These are phyloP conservation scores for Catamblyrhynchus diadema DNA, from an alignment of 2,797 vertebrate genomes.

Conservation along the genomic window DNA sequence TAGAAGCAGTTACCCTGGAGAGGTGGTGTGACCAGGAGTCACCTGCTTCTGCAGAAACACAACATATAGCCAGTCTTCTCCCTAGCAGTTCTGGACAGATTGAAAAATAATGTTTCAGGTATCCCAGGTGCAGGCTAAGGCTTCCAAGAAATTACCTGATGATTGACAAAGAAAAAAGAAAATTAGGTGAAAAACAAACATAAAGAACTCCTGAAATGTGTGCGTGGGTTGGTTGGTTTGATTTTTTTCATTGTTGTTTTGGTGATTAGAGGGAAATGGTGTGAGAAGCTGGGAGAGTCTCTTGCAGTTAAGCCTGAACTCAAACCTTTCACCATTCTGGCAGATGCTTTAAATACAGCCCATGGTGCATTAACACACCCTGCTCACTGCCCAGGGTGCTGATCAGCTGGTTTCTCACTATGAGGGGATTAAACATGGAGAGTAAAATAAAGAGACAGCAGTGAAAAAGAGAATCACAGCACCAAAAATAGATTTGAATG, in stretches of 20 bases:
- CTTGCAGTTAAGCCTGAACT: neutral
- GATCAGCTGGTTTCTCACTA: neutral
- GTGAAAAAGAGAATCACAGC: neutral
- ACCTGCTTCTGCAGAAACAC: neutral
- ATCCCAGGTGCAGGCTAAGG: neutral
- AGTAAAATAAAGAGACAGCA: neutral
- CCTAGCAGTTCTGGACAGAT: neutral
- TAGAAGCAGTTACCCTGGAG: neutral
- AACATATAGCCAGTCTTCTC: neutral
- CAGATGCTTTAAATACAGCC: neutral
- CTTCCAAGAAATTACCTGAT: neutral
- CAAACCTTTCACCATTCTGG: neutral
- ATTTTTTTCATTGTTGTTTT: neutral
- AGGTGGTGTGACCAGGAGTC: neutral
- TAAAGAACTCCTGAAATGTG: fast-evolving
- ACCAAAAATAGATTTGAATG: neutral
- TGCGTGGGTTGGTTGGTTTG: neutral
- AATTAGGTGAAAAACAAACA: neutral
- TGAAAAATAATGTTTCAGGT: neutral
- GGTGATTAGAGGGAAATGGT: neutral
- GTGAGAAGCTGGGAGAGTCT: neutral
- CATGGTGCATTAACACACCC: too few species aligned
- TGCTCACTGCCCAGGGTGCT: neutral
- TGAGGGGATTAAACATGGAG: neutral
- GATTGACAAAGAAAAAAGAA: neutral